Percentiles rank a stretch among this genome's conserved stretches.
Conservation (phyloP, 2,888 invertebrate genomes). For the Malachius bipustulatus region DNA sequence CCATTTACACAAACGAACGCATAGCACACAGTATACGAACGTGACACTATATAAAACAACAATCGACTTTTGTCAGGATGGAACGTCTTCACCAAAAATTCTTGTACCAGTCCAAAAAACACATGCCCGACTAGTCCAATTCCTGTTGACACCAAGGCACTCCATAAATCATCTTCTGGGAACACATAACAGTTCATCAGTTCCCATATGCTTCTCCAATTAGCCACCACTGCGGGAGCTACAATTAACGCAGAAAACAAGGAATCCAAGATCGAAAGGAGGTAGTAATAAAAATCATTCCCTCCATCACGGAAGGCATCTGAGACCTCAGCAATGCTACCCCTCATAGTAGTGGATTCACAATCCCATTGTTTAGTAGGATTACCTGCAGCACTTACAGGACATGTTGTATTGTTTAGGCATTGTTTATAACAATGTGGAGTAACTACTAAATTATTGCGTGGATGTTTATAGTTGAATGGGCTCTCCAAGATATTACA, state of each 20-base stretch:
- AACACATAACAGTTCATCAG: slow-evolving; percentile 62
- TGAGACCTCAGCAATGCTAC: slow-evolving; percentile 54
- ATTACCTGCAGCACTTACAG: not conserved
- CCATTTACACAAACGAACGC: slow-evolving; percentile 75
- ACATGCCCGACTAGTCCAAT: slow-evolving; percentile 62
- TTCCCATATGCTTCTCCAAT: slow-evolving; percentile 81
- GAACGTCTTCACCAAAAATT: slow-evolving; percentile 44
- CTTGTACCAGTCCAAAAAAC: slow-evolving; percentile 55
- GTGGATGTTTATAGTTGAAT: slow-evolving; percentile 16
- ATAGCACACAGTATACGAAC: slow-evolving; percentile 63
- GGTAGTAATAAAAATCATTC: slow-evolving; percentile 32
- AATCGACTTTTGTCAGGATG: slow-evolving; percentile 58
- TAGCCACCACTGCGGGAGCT: slow-evolving; percentile 70
- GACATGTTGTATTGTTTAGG: not conserved
- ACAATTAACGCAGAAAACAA: slow-evolving; percentile 60
- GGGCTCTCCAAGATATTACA: slow-evolving; percentile 21
- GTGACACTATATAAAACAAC: slow-evolving; percentile 55
- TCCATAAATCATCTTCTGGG: slow-evolving; percentile 46
- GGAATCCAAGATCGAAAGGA: slow-evolving; percentile 59
- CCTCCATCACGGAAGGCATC: slow-evolving; percentile 38
- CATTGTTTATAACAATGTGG: slow-evolving; percentile 7
- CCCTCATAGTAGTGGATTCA: slow-evolving; percentile 41
- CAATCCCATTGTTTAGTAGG: slow-evolving; percentile 6
- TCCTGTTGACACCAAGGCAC: slow-evolving; percentile 54
- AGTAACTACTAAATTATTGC: slow-evolving; percentile 14